Evolutionary conservation across 2,888 invertebrate species (phyloP).

Genomic region (Arenicola marina): DNA sequence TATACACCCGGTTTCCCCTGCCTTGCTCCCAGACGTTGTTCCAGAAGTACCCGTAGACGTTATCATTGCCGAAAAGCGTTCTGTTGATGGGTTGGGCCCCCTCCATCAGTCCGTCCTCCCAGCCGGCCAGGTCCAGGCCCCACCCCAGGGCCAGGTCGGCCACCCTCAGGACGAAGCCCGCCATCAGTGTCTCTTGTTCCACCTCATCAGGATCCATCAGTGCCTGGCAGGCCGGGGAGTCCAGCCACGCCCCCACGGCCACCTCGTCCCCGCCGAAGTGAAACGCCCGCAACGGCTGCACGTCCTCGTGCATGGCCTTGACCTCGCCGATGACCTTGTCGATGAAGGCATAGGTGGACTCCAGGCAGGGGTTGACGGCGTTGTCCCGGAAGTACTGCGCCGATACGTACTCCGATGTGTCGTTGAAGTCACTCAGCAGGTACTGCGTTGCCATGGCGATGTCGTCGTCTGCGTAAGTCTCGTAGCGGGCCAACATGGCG

Average conservation of each 20-base stretch:
- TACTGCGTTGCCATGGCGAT: constrained; percentile 25
- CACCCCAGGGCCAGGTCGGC: constrained; percentile 23
- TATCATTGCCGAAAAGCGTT: constrained; percentile 18
- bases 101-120: constrained; percentile 46
- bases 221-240: constrained; percentile 42
- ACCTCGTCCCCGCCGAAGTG: constrained; percentile 56
- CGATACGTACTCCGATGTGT: constrained; percentile 40
- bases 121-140: constrained; percentile 37
- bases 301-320: constrained; percentile 38
- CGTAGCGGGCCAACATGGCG: constrained; percentile 42
- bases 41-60: constrained; percentile 48
- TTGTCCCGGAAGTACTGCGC: constrained; percentile 49
- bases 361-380: constrained; percentile 51
- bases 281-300: constrained; percentile 40
- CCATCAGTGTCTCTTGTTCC: constrained; percentile 43
- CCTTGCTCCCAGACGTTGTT: constrained; percentile 57
- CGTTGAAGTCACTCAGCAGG: constrained; percentile 40
- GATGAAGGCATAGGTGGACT: constrained; percentile 47
- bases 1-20: constrained; percentile 44
- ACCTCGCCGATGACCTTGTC: constrained; percentile 33
- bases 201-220: constrained; percentile 11
- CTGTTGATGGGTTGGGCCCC: constrained; percentile 8
- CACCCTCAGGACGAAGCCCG: constrained; percentile 43
- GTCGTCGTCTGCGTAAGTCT: constrained; percentile 4
- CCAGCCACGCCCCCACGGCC: constrained; percentile 45